Evolutionary conservation across 2,888 invertebrate species (phyloP), one percentile per base, ranked within the genome.

Genomic region (Sesia apiformis): DNA sequence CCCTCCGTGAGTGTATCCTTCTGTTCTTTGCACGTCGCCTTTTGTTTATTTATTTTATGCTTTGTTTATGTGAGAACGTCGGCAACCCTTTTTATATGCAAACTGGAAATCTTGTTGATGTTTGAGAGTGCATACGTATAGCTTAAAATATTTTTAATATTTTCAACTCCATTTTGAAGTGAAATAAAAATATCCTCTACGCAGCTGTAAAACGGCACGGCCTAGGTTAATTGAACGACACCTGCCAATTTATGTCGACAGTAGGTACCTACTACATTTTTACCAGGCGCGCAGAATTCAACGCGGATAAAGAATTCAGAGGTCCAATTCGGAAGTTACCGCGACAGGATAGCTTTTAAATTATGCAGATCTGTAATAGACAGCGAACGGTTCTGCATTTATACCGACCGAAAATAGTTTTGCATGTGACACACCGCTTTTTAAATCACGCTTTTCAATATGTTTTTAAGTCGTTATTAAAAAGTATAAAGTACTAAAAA

Each of bases 301-400:
- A 67, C 66, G 67, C 57, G 63, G 65, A 85, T 87, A 81, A 88
- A 88, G 76, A 74, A 86, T 88, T 85, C 81, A 87, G 72, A 69
- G 65, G 72, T 65, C 70, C 76, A 67, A 78, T 77, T 72, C 72
- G 68, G 66, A 66, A 74, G 74, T 64, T 60, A 75, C 77, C 72
- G 64, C 78, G 75, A 78, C 82, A 78, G 83, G 75, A 80, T 78
- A 68, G 69, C 70, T 63, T 62, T 69, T 88, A 78, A 87, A 88
- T 83, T 84, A 88, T 88, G 84, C 86, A 88, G 72, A 79, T 78
- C 76, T 74, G 75, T 85, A 87, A 87, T 85, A 84, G 87, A 82
- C 80, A 77, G 72, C 64, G 63, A 63, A 57, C 66, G 69, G 71
- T 66, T 69, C 64, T 56, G 62, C 69, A 70, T 71, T 75, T 75